Evolutionary conservation across 2,888 invertebrate species (phyloP), one percentile per base, ranked within the genome.

Genomic region (Scaeva pyrastri): DNA sequence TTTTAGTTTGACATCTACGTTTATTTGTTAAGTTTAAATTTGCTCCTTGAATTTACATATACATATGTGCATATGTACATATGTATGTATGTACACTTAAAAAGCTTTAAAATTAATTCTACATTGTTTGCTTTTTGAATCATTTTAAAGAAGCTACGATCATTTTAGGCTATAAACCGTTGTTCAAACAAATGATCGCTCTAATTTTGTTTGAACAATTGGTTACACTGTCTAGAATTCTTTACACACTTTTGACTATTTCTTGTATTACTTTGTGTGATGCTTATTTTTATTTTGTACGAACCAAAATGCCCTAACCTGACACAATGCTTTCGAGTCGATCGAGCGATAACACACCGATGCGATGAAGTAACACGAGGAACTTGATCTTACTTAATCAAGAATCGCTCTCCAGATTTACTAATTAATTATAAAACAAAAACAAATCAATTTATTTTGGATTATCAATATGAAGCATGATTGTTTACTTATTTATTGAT

Each of bases 281-380:
- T 52, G 21, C 8, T 26, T 21, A 14, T 14, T 36, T 14, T 60
- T 14, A 21, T 19, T 21, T 60, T 0, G 14, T 39, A n/a, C 8
- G 16, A 31, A 16, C 11, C 5, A 56, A 56, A 56, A 11, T n/a
- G 8, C n/a, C 23, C 26, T 45, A 43, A 62, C 43, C 62, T 62
- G 21, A 62, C 26, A 43, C 43, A 62, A 41, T 26, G 16, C 14
- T 2, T 16, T 5, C 23, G 0, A 62, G 10, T 2, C 23, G 6
- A 62, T 60, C 21, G 8, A 23, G 21, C 41, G 43, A 62, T 43
- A 62, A 62, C 11, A 26, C 11, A n/a, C n/a, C n/a, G n/a, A n/a
- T n/a, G n/a, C 26, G 26, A 26, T 62, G 43, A 62, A 43, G 23
- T 43, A 26, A 43, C 43, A 23, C 2, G 0, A 43, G 11, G 23